These are phyloP conservation scores for Quadriops clusia DNA, from an alignment of 2,888 invertebrate species.

Conservation along the genomic window DNA sequence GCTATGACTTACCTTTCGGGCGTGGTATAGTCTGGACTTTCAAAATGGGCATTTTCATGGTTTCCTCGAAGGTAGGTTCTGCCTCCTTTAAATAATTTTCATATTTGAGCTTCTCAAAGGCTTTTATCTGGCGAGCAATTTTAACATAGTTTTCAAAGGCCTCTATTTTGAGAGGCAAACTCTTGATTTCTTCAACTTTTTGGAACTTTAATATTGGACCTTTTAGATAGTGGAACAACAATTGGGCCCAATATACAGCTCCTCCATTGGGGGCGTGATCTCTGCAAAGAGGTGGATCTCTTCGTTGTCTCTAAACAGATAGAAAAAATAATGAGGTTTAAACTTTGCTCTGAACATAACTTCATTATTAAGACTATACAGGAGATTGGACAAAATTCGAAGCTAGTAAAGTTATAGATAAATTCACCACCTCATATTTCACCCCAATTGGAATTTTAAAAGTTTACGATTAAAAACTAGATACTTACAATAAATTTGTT, in stretches of 20 bases:
- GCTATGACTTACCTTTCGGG: slow-evolving; percentile 14
- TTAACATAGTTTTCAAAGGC: slow-evolving; percentile 69
- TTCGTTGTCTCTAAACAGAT: slow-evolving; percentile 42
- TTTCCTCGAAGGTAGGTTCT: slow-evolving; percentile 48
- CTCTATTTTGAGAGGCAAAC: slow-evolving; percentile 60
- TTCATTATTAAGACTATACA: no score
- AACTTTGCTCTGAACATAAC: no score
- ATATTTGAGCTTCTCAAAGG: slow-evolving; percentile 62
- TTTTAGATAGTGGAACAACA: slow-evolving; percentile 68
- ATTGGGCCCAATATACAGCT: slow-evolving; percentile 74
- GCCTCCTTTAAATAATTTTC: slow-evolving; percentile 58
- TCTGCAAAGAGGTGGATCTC: slow-evolving; percentile 55
- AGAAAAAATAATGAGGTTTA: slow-evolving; percentile 1
- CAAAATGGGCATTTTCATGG: slow-evolving; percentile 59
- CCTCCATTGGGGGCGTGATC: slow-evolving; percentile 75
- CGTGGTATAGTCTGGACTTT: slow-evolving; percentile 32
- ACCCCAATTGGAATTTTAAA: no score
- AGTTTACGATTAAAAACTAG: slow-evolving; percentile 7
- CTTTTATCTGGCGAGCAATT: slow-evolving; percentile 61
- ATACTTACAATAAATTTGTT: slow-evolving; percentile 53
- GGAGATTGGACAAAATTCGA: no score
- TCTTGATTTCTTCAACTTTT: slow-evolving; percentile 59
- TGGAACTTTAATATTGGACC: slow-evolving; percentile 69
- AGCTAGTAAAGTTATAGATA: no score
- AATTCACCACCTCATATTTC: no score